These are phyloP conservation scores for Heteromormyrus szaboi DNA, from an alignment of 2,797 vertebrate genomes.

Conservation along the genomic window DNA sequence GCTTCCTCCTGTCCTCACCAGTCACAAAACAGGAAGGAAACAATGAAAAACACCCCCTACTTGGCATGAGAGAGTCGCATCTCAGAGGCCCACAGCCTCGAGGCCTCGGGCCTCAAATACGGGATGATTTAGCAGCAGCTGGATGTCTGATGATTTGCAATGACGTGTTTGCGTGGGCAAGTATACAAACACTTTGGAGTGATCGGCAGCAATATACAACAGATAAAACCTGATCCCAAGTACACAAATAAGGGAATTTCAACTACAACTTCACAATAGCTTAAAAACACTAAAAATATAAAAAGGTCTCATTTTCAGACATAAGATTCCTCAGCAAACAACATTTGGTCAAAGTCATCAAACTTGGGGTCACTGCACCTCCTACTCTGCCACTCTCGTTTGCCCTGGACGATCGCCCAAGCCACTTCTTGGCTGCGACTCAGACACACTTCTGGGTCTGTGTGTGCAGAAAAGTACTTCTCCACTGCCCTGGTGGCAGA, in stretches of 20 bases:
- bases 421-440: conserved; percentile 59
- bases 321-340: conserved; percentile 74
- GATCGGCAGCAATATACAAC: background rate
- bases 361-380: conserved; percentile 66
- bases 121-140: background rate
- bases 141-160: background rate
- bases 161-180: background rate
- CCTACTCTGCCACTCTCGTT: conserved; percentile 64
- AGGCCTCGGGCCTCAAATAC: background rate
- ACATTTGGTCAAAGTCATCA: conserved; percentile 74
- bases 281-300: background rate
- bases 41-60: background rate
- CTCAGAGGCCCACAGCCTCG: background rate
- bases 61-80: background rate
- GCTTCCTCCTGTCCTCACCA: background rate
- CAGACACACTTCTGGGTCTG: conserved; percentile 49
- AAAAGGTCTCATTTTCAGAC: conserved; percentile 51
- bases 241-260: background rate
- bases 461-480: conserved; percentile 58
- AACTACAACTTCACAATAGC: background rate
- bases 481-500: conserved; percentile 49
- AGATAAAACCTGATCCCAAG: background rate
- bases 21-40: background rate
- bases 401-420: conserved; percentile 56
- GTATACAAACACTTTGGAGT: background rate